phyloP scores from a whole-genome alignment of 2,797 vertebrate species.

The Spinus olivaceus region DNA sequence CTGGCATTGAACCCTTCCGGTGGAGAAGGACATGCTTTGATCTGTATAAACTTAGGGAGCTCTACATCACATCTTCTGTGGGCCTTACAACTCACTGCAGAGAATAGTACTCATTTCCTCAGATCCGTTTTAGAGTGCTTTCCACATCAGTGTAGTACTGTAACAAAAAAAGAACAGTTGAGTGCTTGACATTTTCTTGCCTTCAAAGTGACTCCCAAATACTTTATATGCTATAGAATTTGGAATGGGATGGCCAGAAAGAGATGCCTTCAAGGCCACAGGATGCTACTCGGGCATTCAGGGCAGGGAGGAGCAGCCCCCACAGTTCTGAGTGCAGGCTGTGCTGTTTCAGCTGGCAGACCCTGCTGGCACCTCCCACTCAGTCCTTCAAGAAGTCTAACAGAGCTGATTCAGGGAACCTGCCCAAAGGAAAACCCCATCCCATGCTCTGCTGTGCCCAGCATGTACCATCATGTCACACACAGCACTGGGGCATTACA shows the following conservation, averaged over 20 bases:
- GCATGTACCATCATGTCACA: rapidly evolving
- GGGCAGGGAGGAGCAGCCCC: not conserved
- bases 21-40: not conserved
- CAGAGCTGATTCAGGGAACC: not conserved
- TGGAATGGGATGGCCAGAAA: not conserved
- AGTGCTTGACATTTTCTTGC: not conserved
- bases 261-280: not conserved
- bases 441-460: rapidly evolving
- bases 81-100: not conserved
- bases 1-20: not conserved
- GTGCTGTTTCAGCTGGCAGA: not conserved
- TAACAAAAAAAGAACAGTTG: not conserved
- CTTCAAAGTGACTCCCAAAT: not conserved
- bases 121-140: not conserved
- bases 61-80: not conserved
- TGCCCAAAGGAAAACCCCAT: rapidly evolving
- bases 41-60: not conserved
- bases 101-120: not conserved
- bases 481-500: rapidly evolving
- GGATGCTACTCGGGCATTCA: not conserved
- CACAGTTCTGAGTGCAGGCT: not conserved
- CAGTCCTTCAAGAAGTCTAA: not conserved
- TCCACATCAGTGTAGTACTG: not conserved
- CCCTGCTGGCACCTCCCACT: not conserved
- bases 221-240: not conserved